Evolutionary conservation across 2,888 invertebrate genomes (phyloP), one percentile per base, ranked within the genome.

Genomic region (Rhogogaster chlorosoma): DNA sequence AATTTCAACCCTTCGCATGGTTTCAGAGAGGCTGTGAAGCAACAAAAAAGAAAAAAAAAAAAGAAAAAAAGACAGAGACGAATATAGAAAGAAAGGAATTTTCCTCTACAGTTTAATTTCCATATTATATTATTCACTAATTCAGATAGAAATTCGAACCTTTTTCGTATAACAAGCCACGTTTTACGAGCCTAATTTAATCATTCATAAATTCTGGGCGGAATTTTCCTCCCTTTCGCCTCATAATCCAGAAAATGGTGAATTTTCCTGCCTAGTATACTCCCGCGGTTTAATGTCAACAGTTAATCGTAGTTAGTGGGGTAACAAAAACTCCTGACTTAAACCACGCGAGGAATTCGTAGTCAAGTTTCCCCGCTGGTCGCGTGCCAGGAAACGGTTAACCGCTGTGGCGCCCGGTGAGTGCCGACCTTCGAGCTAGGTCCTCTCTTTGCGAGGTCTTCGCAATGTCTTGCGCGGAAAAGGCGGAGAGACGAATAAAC

Each of bases 311-410:
- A 32, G 49, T 26, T 49, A 57, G 36, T 22, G 78, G 61, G 32
- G 61, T 57, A 49, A 22, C 22, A 61, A 80, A 80, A 57, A 38
- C 38, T 36, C 45, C 22, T 1, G 70, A 71, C 32, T 18, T n/a
- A 38, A 80, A 80, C 78, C 36, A 80, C 78, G 78, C 61, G 57
- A 80, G 78, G 78, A 80, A 80, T 80, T 80, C 61, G 22, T 61
- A 61, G 78, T 61, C 32, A 61, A 80, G 57, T 80, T 80, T 29
- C 18, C 77, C 61, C 49, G 26, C 75, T 80, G 61, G 78, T 80
- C 78, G 78, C 78, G 78, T 80, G 78, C 78, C 78, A 80, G 78
- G 78, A 80, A 80, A 38, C 61, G 78, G 78, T 80, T 80, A 80
- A 61, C 57, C 57, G 61, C 61, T n/a, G 57, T 36, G 78, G 78